These are phyloP conservation scores for Tanaodytes sp. DNA, from an alignment of 2,888 invertebrate species.

Conservation along the genomic window DNA sequence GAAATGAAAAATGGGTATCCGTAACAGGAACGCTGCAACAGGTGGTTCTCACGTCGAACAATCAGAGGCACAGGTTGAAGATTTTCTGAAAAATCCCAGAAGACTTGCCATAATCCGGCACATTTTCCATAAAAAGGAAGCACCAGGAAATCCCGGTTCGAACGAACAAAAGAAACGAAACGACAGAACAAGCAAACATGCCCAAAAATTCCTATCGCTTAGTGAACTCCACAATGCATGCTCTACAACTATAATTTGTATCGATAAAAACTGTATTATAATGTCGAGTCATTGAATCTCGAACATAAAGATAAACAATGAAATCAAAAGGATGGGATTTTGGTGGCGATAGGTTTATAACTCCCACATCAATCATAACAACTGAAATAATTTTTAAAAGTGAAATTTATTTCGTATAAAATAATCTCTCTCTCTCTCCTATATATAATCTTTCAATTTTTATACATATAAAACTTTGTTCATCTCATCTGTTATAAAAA, in stretches of 20 bases:
- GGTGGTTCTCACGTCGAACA: slow-evolving; percentile 21
- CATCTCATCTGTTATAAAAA: slow-evolving; percentile 66
- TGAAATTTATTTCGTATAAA: slow-evolving; percentile 66
- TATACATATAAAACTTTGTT: slow-evolving; percentile 60
- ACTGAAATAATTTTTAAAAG: slow-evolving; percentile 23
- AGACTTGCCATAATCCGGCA: too few relatives aligned
- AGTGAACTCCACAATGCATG: too few relatives aligned
- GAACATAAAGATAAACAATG: too few relatives aligned
- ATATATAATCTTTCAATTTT: slow-evolving; percentile 53
- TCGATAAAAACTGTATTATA: too few relatives aligned
- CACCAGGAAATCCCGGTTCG: neutral
- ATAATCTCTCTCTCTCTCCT: slow-evolving; percentile 58
- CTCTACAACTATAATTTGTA: too few relatives aligned
- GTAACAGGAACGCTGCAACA: slow-evolving; percentile 23
- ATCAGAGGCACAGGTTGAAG: slow-evolving; percentile 10
- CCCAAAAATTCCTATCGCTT: too few relatives aligned
- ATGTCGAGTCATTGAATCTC: too few relatives aligned
- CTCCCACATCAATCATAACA: neutral
- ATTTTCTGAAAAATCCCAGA: too few relatives aligned
- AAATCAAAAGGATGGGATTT: slow-evolving; percentile 6
- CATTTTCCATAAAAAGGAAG: too few relatives aligned
- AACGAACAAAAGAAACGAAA: slow-evolving; percentile 9
- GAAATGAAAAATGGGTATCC: slow-evolving; percentile 17
- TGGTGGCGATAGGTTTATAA: neutral
- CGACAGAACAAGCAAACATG: neutral